Base-by-base conservation (phyloP, 1,140 invertebrate genomes). In the Tetramorium parvispinum region DNA sequence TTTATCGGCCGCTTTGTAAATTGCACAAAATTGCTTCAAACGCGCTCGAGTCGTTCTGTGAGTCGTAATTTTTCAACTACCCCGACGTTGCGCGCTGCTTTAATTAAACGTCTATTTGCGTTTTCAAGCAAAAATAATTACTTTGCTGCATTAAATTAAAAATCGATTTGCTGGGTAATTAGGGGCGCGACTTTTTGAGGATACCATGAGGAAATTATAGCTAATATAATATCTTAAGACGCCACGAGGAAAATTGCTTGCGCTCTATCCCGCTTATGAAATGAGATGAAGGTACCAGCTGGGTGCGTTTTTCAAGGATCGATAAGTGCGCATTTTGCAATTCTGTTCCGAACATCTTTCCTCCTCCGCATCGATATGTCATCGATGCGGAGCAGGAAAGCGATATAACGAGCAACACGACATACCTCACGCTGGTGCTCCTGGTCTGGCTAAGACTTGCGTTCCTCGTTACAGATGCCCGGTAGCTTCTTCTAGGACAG, bases 371-470 rank as follows among this genome's bases (percentile, higher is more conserved):
- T 24, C 16, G 40, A 53, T 37, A 27, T 3, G 10, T 10, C 40
- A 40, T 49, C 46, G 46, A n/a, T n/a, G n/a, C n/a, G n/a, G n/a
- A n/a, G n/a, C n/a, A n/a, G n/a, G n/a, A 46, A 2, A 46, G 11
- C n/a, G 21, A 46, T 37, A 21, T 46, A 57, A 73, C 4, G 16
- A 55, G 16, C 21, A 11, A 27, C 13, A 27, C 13, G 32, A 83
- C 87, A 88, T 90, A 95, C 94, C 94, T 93, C 53, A 94, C 93
- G 55, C 94, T 94, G 3, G 94, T 95, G 46, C 93, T 94, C 55
- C 94, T 92, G 3, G 94, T 94, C 73, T 95, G 94, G 53, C 94
- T 95, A 46, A 94, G 91, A 73, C 94, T 95, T 0, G 93, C 89
- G 65, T 95, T 92, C 32, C 94, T 91, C 65, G 93, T 94, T 11